Conservation (phyloP, 2,797 vertebrate genomes). For the Percopsis omiscomaycus region DNA sequence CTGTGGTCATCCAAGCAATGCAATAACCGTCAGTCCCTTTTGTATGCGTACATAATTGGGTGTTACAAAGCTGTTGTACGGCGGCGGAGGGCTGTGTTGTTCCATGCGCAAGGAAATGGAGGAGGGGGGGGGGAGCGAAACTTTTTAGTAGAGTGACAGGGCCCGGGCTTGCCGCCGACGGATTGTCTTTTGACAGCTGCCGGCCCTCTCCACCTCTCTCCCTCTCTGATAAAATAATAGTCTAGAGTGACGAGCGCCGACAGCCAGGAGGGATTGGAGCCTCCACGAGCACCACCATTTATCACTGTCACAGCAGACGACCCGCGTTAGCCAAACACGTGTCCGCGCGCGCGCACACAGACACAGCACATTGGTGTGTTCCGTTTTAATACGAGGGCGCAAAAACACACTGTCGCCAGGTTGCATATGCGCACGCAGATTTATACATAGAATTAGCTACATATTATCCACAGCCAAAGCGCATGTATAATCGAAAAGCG, state of each 20-base stretch:
- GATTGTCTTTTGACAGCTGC: slow-evolving; percentile 50
- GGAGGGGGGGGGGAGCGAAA: slow-evolving; percentile 4
- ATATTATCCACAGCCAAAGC: neutral
- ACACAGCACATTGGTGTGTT: slow-evolving; percentile 4
- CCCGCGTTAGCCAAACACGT: slow-evolving; percentile 38
- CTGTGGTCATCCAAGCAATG: neutral
- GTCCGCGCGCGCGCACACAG: slow-evolving; percentile 25
- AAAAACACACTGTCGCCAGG: neutral
- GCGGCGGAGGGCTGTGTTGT: slow-evolving; percentile 1
- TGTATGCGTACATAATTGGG: slow-evolving; percentile 1
- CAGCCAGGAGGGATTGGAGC: slow-evolving; percentile 61
- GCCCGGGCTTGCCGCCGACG: slow-evolving; percentile 35
- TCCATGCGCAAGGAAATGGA: slow-evolving; percentile 23
- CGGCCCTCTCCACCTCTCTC: slow-evolving; percentile 35
- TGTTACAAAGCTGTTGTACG: slow-evolving; percentile 2
- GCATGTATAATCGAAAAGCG: neutral
- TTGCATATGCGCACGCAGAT: neutral
- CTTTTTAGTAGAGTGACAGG: slow-evolving; percentile 33
- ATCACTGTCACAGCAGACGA: slow-evolving; percentile 69
- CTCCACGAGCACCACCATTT: slow-evolving; percentile 56
- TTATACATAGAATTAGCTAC: neutral
- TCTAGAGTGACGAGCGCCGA: slow-evolving; percentile 52
- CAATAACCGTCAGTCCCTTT: slow-evolving; percentile 6
- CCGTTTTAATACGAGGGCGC: neutral
- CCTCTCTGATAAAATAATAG: slow-evolving; percentile 68